Evolutionary conservation across 2,888 invertebrate species (phyloP).

Genomic region (Leucozona laternaria): DNA sequence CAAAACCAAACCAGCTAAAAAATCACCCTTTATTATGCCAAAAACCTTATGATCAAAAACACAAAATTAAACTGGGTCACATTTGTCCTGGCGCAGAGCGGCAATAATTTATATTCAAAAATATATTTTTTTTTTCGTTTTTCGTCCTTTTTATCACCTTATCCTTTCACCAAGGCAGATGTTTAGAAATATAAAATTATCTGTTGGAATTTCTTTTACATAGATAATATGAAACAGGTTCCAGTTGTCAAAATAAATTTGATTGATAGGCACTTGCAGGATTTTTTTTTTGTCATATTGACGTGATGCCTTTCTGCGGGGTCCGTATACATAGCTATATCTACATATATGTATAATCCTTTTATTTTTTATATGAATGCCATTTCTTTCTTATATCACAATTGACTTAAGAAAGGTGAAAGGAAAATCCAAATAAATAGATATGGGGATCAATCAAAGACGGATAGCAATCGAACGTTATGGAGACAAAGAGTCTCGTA

Average conservation of each 20-base stretch:
- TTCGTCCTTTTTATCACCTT: not conserved
- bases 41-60: not conserved
- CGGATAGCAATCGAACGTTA: slow-evolving; percentile 58
- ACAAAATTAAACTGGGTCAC: not conserved
- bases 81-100: not conserved
- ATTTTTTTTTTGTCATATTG: not conserved
- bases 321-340: not conserved
- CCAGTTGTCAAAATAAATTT: slow-evolving; percentile 73
- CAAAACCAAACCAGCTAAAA: no score
- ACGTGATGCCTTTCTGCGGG: slow-evolving; percentile 38
- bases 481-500: slow-evolving; percentile 33
- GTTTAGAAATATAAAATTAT: slow-evolving; percentile 25
- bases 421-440: slow-evolving; percentile 46
- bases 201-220: slow-evolving; percentile 21
- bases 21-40: no score
- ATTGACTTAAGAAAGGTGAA: slow-evolving; percentile 48
- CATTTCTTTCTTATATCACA: slow-evolving; percentile 46
- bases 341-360: slow-evolving; percentile 58
- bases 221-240: slow-evolving; percentile 44
- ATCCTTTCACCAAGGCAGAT: slow-evolving; percentile 30
- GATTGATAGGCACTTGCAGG: slow-evolving; percentile 58
- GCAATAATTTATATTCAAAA: not conserved
- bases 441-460: slow-evolving; percentile 63
- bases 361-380: slow-evolving; percentile 10
- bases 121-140: not conserved